These are phyloP conservation scores for Pipistrellus nathusii DNA, from an alignment of 2,797 vertebrate genomes.

Conservation along the genomic window DNA sequence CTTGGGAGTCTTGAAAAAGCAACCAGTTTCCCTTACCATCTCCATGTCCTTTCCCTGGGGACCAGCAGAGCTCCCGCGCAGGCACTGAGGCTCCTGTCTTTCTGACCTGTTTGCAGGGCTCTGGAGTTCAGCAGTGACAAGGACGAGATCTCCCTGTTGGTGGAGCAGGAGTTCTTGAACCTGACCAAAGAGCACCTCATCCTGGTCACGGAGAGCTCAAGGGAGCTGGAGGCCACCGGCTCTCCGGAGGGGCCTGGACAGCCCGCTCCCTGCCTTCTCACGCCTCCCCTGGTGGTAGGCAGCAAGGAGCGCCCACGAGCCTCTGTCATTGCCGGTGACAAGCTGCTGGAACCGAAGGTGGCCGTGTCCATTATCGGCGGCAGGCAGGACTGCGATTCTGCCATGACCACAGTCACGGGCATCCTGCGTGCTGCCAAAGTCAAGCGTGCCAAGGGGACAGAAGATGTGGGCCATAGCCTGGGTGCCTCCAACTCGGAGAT, in stretches of 20 bases:
- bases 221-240: slow-evolving; percentile 56
- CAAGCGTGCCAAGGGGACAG: slow-evolving; percentile 50
- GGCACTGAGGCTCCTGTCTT: neutral
- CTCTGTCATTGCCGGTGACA: neutral
- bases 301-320: slow-evolving; percentile 34
- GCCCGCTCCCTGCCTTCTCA: neutral
- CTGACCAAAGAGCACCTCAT: slow-evolving; percentile 82
- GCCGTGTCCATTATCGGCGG: slow-evolving; percentile 60
- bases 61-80: neutral
- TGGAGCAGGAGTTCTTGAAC: slow-evolving; percentile 85
- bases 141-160: slow-evolving; percentile 83
- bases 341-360: slow-evolving; percentile 72
- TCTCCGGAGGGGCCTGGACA: neutral
- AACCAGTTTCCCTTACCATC: neutral
- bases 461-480: neutral
- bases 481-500: slow-evolving; percentile 73
- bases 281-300: neutral
- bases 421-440: slow-evolving; percentile 66
- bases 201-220: slow-evolving; percentile 75
- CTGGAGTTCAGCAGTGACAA: slow-evolving; percentile 66
- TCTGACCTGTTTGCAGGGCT: slow-evolving; percentile 65
- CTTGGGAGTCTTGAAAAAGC: neutral
- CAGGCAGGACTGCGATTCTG: slow-evolving; percentile 74
- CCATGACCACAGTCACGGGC: slow-evolving; percentile 56
- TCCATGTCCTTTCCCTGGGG: neutral